These are phyloP conservation scores for Vollenhovia emeryi DNA, from an alignment of 1,140 invertebrate genomes.

Conservation along the genomic window DNA sequence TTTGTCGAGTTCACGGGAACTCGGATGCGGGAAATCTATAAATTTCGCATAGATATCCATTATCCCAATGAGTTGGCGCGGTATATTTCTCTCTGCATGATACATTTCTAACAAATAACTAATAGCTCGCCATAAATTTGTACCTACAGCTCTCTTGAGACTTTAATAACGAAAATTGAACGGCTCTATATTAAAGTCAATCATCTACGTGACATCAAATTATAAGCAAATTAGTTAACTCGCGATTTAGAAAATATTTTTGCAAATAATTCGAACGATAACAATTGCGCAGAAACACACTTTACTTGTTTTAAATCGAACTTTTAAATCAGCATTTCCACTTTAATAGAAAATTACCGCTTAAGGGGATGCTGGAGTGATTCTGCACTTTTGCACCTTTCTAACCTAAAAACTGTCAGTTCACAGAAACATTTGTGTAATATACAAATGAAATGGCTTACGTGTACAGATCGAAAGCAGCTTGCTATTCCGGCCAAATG, in stretches of 20 bases:
- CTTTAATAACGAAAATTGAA: background rate
- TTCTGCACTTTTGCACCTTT: too few species aligned
- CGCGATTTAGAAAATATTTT: background rate
- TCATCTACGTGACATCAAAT: background rate
- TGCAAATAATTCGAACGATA: background rate
- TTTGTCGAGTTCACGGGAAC: background rate
- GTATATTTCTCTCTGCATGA: background rate
- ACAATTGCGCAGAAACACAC: background rate
- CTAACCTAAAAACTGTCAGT: too few species aligned
- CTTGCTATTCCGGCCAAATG: too few species aligned
- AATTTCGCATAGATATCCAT: conserved; percentile 29
- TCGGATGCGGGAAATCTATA: background rate
- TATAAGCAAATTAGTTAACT: background rate
- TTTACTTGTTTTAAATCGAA: background rate
- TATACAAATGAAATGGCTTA: too few species aligned
- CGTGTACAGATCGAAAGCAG: too few species aligned
- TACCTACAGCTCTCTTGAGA: background rate
- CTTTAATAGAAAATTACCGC: conserved; percentile 1
- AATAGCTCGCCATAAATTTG: background rate
- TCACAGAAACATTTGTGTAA: too few species aligned
- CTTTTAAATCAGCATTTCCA: background rate
- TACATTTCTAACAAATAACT: conserved; percentile 26
- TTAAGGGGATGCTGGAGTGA: too few species aligned
- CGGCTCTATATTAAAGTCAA: background rate
- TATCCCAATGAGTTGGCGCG: background rate